Evolutionary conservation across 2,797 vertebrate genomes (phyloP), one percentile per base, ranked within the genome.

Genomic region (Mus spretus): DNA sequence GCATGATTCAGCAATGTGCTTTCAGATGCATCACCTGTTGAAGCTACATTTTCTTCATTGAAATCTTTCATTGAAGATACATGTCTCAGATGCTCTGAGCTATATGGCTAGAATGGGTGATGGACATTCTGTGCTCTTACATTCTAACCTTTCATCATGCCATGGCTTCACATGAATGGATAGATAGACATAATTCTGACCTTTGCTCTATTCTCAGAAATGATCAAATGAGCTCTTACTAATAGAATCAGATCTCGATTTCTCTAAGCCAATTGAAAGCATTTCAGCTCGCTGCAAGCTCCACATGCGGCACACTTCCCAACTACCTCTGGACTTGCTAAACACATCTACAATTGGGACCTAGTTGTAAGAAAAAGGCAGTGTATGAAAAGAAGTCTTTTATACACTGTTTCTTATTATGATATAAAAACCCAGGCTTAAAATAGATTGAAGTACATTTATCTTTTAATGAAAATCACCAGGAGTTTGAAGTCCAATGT

Each of bases 381-480:
- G 65, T 65, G 24, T 34, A 84, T 96, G 90, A 96, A 97, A 79
- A 93, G 44, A 79, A 96, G 44, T 72, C 59, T 90, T 96, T 94
- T 91, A 80, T 57, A 91, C 72, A 88, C n/a, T 89, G 72, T 31
- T 55, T 83, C 78, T 96, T 94, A 95, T 50, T 93, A 55, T 91
- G 74, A 80, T 97, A 95, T 89, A 94, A 96, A 95, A 98, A 93
- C 26, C 22, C 34, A 95, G 44, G 22, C 92, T 96, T 34, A 90
- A 97, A 97, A 96, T 91, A 96, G 94, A 96, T 77, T 93, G 74
- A 92, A 88, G 87, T 89, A 94, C 91, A 96, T 97, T 95, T 94
- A 96, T 97, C 97, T 96, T 97, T 96, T 97, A 97, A 97, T 96
- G 94, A 97, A 97, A 98, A 94, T 96, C 53, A 0, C 92, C 8